A percentile compares a stretch with the other conserved stretches of the same genome.
phyloP scores from a whole-genome alignment of 2,888 invertebrate genomes.

The Drosophila melanosoma region DNA sequence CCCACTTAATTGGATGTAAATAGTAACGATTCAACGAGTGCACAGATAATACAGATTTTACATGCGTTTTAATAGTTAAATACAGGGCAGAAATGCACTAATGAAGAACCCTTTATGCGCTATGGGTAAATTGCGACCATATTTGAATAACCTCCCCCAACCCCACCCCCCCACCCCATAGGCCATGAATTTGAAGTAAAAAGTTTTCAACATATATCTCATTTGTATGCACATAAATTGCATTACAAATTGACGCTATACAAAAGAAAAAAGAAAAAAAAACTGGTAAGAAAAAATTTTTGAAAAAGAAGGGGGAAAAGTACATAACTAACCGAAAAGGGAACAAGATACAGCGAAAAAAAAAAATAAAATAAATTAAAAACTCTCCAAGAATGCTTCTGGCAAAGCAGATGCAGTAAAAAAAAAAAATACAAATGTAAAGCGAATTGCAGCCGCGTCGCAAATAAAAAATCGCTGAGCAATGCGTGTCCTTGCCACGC shows the following conservation, averaged over 20 bases:
- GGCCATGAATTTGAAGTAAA: slow-evolving; percentile 47
- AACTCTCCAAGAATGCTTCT: slow-evolving; percentile 41
- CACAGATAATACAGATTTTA: background rate
- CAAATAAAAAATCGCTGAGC: slow-evolving; percentile 47
- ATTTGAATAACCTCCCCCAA: slow-evolving; percentile 38
- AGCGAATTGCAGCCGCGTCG: slow-evolving; percentile 29
- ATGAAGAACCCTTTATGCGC: slow-evolving; percentile 28
- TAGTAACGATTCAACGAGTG: slow-evolving; percentile 9
- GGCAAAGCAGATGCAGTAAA: slow-evolving; percentile 27
- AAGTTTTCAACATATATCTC: slow-evolving; percentile 34
- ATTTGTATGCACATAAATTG: slow-evolving; percentile 71
- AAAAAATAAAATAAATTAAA: slow-evolving; percentile 65
- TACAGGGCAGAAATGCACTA: slow-evolving; percentile 22
- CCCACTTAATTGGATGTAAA: slow-evolving; percentile 35
- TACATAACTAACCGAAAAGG: slow-evolving; percentile 12
- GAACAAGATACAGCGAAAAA: slow-evolving; percentile 21
- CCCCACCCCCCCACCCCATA: background rate
- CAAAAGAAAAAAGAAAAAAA: slow-evolving; percentile 4
- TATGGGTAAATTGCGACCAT: slow-evolving; percentile 11
- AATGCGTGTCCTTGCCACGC: slow-evolving; percentile 57
- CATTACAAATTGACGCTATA: slow-evolving; percentile 58
- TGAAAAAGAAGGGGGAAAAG: slow-evolving; percentile 1
- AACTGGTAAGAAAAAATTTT: background rate
- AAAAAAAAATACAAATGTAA: slow-evolving; percentile 16
- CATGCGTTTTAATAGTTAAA: slow-evolving; percentile 6